These are phyloP conservation scores for Amiota mariae DNA, from an alignment of 2,888 invertebrate species.

Conservation along the genomic window DNA sequence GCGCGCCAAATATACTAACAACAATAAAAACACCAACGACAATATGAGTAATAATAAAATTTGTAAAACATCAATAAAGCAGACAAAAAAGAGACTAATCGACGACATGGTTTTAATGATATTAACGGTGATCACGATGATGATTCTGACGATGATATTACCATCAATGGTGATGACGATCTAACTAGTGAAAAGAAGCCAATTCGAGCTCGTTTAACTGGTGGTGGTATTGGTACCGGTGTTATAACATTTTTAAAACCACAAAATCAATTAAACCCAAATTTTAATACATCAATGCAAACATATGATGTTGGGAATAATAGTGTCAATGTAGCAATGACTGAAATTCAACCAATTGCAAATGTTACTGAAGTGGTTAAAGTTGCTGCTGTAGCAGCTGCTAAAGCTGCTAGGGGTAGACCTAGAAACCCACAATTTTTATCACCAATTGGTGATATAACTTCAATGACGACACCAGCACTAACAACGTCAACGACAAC, in stretches of 20 bases:
- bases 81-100: background rate
- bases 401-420: slow-evolving; percentile 42
- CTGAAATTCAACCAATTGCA: background rate
- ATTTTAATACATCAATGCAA: background rate
- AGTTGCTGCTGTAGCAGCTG: slow-evolving; percentile 53
- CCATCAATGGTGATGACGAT: slow-evolving; percentile 1
- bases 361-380: slow-evolving; percentile 40
- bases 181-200: background rate
- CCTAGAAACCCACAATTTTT: slow-evolving; percentile 32
- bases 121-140: slow-evolving; percentile 37
- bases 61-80: slow-evolving; percentile 26
- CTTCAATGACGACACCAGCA: background rate
- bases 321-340: background rate
- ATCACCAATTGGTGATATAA: no score
- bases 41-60: slow-evolving; percentile 44
- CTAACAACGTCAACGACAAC: background rate
- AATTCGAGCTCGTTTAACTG: background rate
- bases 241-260: background rate
- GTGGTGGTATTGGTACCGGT: slow-evolving; percentile 1
- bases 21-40: background rate
- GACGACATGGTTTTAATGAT: background rate
- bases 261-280: background rate
- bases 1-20: background rate
- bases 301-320: background rate
- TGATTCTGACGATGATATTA: slow-evolving; percentile 35